A percentile compares a stretch with the other conserved stretches of the same genome.
phyloP scores from a whole-genome alignment of 2,888 invertebrate species.

The Lithosia quadra region DNA sequence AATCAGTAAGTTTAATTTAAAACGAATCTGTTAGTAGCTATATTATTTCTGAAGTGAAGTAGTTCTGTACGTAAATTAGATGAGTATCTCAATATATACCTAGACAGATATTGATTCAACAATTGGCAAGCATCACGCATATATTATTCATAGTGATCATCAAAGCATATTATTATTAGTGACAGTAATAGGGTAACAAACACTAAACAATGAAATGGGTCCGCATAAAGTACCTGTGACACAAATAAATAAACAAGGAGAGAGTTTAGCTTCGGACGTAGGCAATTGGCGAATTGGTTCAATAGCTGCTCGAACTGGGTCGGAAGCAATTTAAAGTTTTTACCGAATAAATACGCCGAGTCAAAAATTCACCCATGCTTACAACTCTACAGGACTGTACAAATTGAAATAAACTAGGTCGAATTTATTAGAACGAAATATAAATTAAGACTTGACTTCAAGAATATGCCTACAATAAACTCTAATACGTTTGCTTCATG shows the following conservation, averaged over 20 bases:
- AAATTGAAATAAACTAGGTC: conserved; percentile 59
- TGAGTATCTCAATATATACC: too few species aligned
- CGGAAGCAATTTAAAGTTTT: conserved; percentile 85
- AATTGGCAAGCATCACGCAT: background rate
- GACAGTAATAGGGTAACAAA: conserved; percentile 20
- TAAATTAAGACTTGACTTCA: conserved; percentile 46
- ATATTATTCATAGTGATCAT: background rate
- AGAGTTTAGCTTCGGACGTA: conserved; percentile 67
- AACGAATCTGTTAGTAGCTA: too few species aligned
- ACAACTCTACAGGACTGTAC: conserved; percentile 62
- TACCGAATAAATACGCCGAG: conserved; percentile 79
- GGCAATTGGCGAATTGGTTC: conserved; percentile 79
- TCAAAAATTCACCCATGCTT: conserved; percentile 72
- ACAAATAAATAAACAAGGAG: conserved; percentile 64
- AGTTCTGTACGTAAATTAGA: too few species aligned
- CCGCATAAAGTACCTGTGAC: conserved; percentile 58
- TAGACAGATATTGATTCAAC: background rate
- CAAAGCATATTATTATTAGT: conserved; percentile 23
- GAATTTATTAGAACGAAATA: conserved; percentile 47
- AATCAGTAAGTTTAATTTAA: too few species aligned
- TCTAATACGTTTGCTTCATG: conserved; percentile 51
- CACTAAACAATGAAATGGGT: conserved; percentile 47
- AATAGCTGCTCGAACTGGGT: conserved; percentile 78
- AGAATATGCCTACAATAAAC: conserved; percentile 46
- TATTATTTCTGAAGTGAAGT: background rate